Evolutionary conservation across 2,888 invertebrate species (phyloP).

Genomic region (Clunio marinus): DNA sequence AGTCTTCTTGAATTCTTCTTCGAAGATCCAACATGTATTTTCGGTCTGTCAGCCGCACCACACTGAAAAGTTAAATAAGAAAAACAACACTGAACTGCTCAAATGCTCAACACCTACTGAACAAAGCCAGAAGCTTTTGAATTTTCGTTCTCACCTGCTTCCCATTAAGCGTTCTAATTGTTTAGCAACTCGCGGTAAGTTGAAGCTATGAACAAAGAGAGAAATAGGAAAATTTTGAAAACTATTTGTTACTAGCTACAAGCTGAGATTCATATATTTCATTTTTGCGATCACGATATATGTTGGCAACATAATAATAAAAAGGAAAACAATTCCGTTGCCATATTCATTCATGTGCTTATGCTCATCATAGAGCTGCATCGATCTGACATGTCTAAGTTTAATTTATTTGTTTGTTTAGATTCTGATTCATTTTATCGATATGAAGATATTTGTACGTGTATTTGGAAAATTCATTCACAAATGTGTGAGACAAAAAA

Average conservation of each 20-base stretch:
- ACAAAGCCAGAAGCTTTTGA: background rate
- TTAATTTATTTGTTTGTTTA: background rate
- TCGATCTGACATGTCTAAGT: background rate
- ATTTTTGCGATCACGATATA: background rate
- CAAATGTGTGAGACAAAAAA: too few relatives aligned
- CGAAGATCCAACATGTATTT: constrained; percentile 61
- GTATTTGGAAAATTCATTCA: too few relatives aligned
- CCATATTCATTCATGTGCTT: background rate
- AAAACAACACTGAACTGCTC: background rate
- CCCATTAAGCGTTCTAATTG: constrained; percentile 51
- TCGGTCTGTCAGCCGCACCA: constrained; percentile 61
- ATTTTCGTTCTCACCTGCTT: constrained; percentile 41
- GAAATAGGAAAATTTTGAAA: background rate
- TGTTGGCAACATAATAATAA: background rate
- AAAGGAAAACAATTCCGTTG: background rate
- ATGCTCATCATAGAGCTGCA: background rate
- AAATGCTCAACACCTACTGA: constrained; percentile 1
- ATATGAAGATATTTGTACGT: too few relatives aligned
- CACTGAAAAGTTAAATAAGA: constrained; percentile 51
- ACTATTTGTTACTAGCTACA: background rate
- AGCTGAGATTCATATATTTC: background rate
- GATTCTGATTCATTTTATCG: too few relatives aligned
- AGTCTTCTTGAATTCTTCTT: constrained; percentile 57
- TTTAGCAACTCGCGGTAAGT: constrained; percentile 50
- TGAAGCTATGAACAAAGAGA: constrained; percentile 48